Conservation (phyloP, 2,797 vertebrate species). For the Diplodus puntazzo region DNA sequence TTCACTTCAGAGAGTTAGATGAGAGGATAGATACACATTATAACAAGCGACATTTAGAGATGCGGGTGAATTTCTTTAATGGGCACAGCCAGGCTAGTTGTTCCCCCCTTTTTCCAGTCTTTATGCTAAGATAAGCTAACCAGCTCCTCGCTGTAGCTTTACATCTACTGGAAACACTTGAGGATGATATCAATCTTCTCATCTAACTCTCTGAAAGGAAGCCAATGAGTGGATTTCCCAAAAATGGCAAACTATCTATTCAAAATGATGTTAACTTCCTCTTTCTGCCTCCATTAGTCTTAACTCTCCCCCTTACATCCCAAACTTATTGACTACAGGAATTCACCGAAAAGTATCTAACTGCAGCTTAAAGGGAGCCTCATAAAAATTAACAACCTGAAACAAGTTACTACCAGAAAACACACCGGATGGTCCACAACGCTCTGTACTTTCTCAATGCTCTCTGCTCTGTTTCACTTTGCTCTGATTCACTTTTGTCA, state of each 20-base stretch:
- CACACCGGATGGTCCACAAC: conserved; percentile 10
- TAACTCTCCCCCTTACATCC: conserved; percentile 7
- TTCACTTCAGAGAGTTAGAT: not conserved
- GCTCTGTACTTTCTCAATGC: conserved; percentile 9
- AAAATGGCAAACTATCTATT: conserved; percentile 10
- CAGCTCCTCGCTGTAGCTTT: not conserved
- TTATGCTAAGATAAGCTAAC: not conserved
- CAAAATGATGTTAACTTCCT: conserved; percentile 5
- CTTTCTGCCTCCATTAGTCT: conserved; percentile 2
- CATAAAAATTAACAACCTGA: conserved; percentile 43
- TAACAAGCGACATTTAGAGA: not conserved
- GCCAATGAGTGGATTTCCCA: not conserved
- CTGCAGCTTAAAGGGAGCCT: conserved; percentile 1
- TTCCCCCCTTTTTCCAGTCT: not conserved
- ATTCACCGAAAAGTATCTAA: conserved; percentile 14
- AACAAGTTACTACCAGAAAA: conserved; percentile 26
- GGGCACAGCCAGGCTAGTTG: not conserved
- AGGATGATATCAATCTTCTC: not conserved
- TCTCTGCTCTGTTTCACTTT: conserved; percentile 37
- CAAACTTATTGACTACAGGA: conserved; percentile 10
- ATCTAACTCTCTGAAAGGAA: conserved; percentile 2
- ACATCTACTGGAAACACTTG: not conserved
- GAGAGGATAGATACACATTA: not conserved
- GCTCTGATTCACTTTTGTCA: conserved; percentile 43
- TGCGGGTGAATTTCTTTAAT: not conserved